A percentile compares a stretch with the other conserved stretches of the same genome.
Evolutionary conservation across 1,140 invertebrate species (phyloP).

Genomic region (Lasioglossum baleicum): DNA sequence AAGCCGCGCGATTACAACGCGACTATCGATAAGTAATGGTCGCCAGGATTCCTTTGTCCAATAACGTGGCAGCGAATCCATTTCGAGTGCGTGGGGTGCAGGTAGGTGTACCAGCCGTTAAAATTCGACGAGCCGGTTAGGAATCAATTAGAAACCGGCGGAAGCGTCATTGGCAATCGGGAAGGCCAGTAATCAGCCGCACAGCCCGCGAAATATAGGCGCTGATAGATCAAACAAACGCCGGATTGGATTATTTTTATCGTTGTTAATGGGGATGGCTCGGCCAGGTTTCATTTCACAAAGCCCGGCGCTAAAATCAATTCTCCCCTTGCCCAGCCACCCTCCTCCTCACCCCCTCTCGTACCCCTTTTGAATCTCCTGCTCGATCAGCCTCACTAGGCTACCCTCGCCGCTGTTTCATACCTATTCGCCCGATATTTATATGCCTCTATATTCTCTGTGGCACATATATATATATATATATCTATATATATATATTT

Average conservation of each 20-base stretch:
- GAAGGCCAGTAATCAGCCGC: conserved; percentile 58
- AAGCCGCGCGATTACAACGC: background rate
- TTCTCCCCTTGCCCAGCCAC: conserved; percentile 61
- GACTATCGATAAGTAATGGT: background rate
- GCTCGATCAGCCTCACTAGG: conserved; percentile 44
- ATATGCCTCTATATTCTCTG: background rate
- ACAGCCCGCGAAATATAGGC: conserved; percentile 61
- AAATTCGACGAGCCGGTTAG: background rate
- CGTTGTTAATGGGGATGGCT: conserved; percentile 76
- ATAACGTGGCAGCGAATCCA: background rate
- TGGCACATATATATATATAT: too few relatives aligned
- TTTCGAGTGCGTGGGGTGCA: background rate
- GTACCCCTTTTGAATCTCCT: conserved; percentile 36
- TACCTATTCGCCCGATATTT: conserved; percentile 30
- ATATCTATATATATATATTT: too few relatives aligned
- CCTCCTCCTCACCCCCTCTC: conserved; percentile 27
- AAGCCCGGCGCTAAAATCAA: conserved; percentile 77
- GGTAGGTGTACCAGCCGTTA: background rate
- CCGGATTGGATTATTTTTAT: conserved; percentile 79
- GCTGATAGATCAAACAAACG: conserved; percentile 78
- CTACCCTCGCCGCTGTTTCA: conserved; percentile 16
- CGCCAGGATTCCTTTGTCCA: background rate
- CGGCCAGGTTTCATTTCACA: conserved; percentile 76
- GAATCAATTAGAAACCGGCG: conserved; percentile 27
- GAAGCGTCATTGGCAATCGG: conserved; percentile 27